Base-by-base conservation (phyloP, 2,888 invertebrate species). In the Himalopsyche anomala region DNA sequence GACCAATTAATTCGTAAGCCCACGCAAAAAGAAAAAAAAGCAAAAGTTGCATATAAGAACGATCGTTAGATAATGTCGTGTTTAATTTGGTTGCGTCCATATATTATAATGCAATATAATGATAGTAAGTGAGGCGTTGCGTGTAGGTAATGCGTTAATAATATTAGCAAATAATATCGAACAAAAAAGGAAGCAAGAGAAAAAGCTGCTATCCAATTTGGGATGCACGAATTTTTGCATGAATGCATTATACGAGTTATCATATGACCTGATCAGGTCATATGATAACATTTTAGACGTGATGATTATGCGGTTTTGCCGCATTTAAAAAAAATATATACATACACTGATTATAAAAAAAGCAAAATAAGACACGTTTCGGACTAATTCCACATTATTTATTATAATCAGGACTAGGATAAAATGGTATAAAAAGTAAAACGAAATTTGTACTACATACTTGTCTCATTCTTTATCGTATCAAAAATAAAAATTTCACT, bases 131-230 rank as follows among this genome's bases (percentile, higher is more conserved):
- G 38, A 74, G 28, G 74, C 15, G 74, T 74, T 38, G 74, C 36
- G 74, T 69, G 28, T 69, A 69, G 74, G 74, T 74, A 74, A 74
- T 38, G 38, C 3, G 19, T 36, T 74, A 2, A 38, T 74, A 36
- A 74, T 12, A 74, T 74, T 74, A 74, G 74, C 38, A 74, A 74
- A 74, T 74, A 74, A 74, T 28, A 12, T 74, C 36, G 36, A 36
- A 74, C 74, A 15, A 74, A 74, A 74, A 74, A 74, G 74, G 74
- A 74, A 62, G 62, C 15, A 8, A 28, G 11, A 11, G 8, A 19
- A 62, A 62, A 62, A 62, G 12, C 15, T 38, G 28, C 0, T 74
- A 74, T 38, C 38, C 74, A 38, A 74, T 74, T 74, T 74, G 28
- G 74, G 36, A 74, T 74, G 74, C 19, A 74, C 38, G 74, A 38